These are phyloP conservation scores for Aphelinus atriplicis DNA, from an alignment of 1,140 invertebrate species.

Conservation along the genomic window DNA sequence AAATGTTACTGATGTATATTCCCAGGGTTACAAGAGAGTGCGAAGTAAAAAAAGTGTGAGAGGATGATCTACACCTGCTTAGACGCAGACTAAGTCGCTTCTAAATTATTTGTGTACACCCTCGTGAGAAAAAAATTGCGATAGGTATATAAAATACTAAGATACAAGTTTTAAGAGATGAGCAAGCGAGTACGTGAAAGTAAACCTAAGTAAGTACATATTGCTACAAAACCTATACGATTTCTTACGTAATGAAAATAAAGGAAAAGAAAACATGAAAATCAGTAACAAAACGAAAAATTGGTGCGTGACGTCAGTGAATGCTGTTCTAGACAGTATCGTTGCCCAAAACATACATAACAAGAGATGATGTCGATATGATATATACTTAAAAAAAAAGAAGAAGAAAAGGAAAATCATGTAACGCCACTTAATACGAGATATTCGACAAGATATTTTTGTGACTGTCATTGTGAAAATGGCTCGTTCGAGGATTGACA, in stretches of 20 bases:
- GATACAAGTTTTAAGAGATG: conserved; percentile 20
- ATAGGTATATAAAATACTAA: conserved; percentile 23
- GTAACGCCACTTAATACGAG: conserved; percentile 41
- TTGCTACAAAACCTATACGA: conserved; percentile 34
- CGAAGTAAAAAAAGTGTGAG: not conserved
- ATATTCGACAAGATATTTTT: conserved; percentile 60
- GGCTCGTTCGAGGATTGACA: conserved; percentile 37
- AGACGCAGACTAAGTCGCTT: conserved; percentile 30
- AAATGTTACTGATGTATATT: conserved; percentile 18
- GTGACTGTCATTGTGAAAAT: conserved; percentile 55
- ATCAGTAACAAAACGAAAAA: conserved; percentile 33
- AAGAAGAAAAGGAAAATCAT: conserved; percentile 35
- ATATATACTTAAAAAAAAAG: conserved; percentile 37
- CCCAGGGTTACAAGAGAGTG: conserved; percentile 13
- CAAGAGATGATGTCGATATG: conserved; percentile 24
- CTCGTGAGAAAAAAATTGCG: conserved; percentile 18
- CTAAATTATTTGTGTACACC: conserved; percentile 39
- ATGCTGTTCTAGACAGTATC: conserved; percentile 6
- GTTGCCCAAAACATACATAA: conserved; percentile 29
- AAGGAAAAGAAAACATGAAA: conserved; percentile 39
- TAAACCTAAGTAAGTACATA: conserved; percentile 38
- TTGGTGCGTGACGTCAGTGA: conserved; percentile 7
- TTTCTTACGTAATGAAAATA: conserved; percentile 41
- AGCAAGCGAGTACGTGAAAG: conserved; percentile 30
- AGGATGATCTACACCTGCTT: not conserved